phyloP scores from a whole-genome alignment of 2,797 vertebrate genomes.

The Falco peregrinus region DNA sequence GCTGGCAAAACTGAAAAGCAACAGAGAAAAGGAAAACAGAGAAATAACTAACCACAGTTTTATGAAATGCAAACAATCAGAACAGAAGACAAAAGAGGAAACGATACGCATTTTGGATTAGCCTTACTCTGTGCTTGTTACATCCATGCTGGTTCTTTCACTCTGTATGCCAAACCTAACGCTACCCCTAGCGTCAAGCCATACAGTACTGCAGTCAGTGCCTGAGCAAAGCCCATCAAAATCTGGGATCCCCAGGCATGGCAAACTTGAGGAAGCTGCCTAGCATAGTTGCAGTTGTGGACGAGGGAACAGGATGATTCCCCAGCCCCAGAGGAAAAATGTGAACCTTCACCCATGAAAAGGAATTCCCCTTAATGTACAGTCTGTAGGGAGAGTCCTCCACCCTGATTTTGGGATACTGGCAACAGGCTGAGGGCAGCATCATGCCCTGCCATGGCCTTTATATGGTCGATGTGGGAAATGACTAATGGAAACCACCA shows the following conservation, averaged over 20 bases:
- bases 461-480: slow-evolving; percentile 30
- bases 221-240: background rate
- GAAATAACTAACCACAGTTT: background rate
- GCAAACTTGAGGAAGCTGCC: background rate
- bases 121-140: background rate
- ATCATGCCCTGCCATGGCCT: background rate
- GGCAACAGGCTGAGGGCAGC: background rate
- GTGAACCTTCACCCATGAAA: slow-evolving; percentile 13
- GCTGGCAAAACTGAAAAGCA: background rate
- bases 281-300: background rate
- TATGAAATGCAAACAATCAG: background rate
- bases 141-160: background rate
- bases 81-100: background rate
- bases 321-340: slow-evolving; percentile 8
- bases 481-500: slow-evolving; percentile 56
- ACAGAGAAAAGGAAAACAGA: background rate
- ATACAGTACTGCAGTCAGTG: background rate
- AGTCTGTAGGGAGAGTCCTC: slow-evolving; percentile 25
- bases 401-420: background rate
- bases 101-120: fast-evolving
- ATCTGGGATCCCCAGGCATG: background rate
- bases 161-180: background rate
- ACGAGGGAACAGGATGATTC: background rate
- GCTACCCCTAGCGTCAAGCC: background rate
- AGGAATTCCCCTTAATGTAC: slow-evolving; percentile 39